Evolutionary conservation across 2,797 vertebrate species (phyloP).

Genomic region (Menidia menidia): DNA sequence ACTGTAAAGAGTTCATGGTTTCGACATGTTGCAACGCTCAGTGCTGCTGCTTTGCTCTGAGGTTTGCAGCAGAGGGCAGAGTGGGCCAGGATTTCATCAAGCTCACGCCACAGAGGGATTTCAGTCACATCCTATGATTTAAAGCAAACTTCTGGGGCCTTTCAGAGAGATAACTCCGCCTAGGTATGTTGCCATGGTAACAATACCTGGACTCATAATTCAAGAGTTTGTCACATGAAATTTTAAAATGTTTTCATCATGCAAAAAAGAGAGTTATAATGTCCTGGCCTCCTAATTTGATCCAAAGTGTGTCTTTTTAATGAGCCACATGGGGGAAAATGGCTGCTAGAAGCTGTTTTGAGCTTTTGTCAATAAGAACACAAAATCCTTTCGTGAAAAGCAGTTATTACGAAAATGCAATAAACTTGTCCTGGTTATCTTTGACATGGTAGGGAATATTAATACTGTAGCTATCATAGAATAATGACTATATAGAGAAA

Average conservation of each 20-base stretch:
- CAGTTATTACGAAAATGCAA: background rate
- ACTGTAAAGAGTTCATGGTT: background rate
- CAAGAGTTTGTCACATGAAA: background rate
- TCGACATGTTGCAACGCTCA: background rate
- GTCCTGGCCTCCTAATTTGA: background rate
- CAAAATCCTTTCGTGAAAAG: background rate
- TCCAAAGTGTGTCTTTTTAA: background rate
- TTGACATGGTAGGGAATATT: no score
- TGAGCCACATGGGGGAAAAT: background rate
- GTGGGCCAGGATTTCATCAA: slow-evolving; percentile 16
- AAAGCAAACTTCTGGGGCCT: slow-evolving; percentile 30
- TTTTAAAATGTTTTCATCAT: background rate
- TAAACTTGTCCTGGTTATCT: no score
- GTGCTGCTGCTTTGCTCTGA: slow-evolving; percentile 33
- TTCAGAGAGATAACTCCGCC: slow-evolving; percentile 11
- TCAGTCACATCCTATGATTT: background rate
- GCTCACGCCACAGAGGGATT: background rate
- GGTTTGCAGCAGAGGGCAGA: slow-evolving; percentile 63
- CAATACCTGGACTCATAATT: background rate
- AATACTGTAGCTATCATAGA: no score
- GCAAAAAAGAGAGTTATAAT: background rate
- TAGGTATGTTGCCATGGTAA: slow-evolving; percentile 22
- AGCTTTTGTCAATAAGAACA: background rate
- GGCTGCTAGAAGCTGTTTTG: background rate
- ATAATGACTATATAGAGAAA: no score